Percentiles rank a stretch among this genome's conserved stretches.
Conservation (phyloP, 2,888 invertebrate species). For the Caenorhabditis wallacei region DNA sequence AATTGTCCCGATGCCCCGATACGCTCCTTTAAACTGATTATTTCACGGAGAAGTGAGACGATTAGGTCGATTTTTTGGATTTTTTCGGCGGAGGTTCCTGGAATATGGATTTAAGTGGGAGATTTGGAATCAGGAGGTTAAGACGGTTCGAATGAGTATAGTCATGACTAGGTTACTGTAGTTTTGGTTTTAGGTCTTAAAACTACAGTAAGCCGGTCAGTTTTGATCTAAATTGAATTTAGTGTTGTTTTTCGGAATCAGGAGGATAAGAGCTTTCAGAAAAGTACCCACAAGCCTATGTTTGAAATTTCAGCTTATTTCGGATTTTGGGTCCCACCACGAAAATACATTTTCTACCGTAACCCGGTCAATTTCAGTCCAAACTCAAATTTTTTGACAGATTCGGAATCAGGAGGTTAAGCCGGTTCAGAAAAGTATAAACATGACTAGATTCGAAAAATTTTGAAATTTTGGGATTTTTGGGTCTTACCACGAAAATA, state of each 20-base stretch:
- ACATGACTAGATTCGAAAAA: not conserved
- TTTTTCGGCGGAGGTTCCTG: constrained; percentile 56
- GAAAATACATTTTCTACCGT: too few relatives aligned
- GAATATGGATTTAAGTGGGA: not conserved
- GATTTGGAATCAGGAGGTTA: not conserved
- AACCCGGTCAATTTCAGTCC: not conserved
- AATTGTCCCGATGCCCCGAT: constrained; percentile 61
- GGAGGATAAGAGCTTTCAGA: not conserved
- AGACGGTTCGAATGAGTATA: not conserved
- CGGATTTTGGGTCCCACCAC: too few relatives aligned
- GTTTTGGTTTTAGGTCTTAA: not conserved
- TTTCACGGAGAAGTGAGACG: constrained; percentile 66
- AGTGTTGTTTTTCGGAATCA: too few relatives aligned
- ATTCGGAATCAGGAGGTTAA: not conserved
- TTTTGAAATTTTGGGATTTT: not conserved
- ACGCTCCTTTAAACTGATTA: constrained; percentile 65
- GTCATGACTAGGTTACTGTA: not conserved
- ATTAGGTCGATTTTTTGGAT: constrained; percentile 68
- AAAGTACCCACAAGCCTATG: not conserved
- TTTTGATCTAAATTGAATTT: not conserved
- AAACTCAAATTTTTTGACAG: not conserved
- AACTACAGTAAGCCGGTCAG: not conserved
- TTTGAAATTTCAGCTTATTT: not conserved
- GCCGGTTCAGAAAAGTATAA: not conserved
- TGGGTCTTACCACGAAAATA: not conserved